These are phyloP conservation scores for Melanotaenia nigrans DNA, from an alignment of 2,797 vertebrate genomes.

Conservation along the genomic window DNA sequence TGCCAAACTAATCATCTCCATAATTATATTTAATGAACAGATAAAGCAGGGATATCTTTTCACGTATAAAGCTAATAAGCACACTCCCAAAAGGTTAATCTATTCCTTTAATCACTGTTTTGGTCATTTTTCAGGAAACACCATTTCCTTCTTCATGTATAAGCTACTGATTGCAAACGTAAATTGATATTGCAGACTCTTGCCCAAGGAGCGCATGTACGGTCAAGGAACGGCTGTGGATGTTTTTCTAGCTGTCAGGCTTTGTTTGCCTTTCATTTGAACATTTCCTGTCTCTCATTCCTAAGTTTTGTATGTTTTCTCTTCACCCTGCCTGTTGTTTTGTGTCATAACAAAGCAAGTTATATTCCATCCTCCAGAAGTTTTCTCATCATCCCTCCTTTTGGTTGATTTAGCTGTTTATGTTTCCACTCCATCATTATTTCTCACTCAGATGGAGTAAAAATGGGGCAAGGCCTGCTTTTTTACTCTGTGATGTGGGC, in stretches of 20 bases:
- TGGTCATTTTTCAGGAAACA: slow-evolving; percentile 41
- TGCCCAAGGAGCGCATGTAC: slow-evolving; percentile 43
- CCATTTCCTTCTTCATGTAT: slow-evolving; percentile 56
- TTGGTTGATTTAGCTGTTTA: slow-evolving; percentile 68
- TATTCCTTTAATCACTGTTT: slow-evolving; percentile 29
- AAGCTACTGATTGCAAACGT: slow-evolving; percentile 74
- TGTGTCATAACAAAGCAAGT: slow-evolving; percentile 83
- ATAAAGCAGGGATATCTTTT: not conserved
- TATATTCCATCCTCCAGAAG: slow-evolving; percentile 59
- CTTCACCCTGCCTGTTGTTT: slow-evolving; percentile 81
- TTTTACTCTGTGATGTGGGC: slow-evolving; percentile 42
- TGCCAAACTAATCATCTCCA: not conserved
- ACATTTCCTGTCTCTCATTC: slow-evolving; percentile 82
- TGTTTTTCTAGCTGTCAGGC: slow-evolving; percentile 81
- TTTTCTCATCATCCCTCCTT: slow-evolving; percentile 68
- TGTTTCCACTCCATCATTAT: slow-evolving; percentile 68
- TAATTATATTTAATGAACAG: not conserved
- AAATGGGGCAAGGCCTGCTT: slow-evolving; percentile 49
- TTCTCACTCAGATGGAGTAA: slow-evolving; percentile 29
- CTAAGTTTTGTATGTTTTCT: slow-evolving; percentile 79
- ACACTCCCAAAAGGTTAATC: slow-evolving; percentile 3
- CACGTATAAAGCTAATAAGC: slow-evolving; percentile 6
- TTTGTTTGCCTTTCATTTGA: slow-evolving; percentile 84
- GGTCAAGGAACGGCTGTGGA: slow-evolving; percentile 73
- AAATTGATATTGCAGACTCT: slow-evolving; percentile 75